Percentiles rank a stretch among this genome's conserved stretches.
These are phyloP conservation scores for Eumeta japonica DNA, from an alignment of 1,140 invertebrate species.

Conservation along the genomic window DNA sequence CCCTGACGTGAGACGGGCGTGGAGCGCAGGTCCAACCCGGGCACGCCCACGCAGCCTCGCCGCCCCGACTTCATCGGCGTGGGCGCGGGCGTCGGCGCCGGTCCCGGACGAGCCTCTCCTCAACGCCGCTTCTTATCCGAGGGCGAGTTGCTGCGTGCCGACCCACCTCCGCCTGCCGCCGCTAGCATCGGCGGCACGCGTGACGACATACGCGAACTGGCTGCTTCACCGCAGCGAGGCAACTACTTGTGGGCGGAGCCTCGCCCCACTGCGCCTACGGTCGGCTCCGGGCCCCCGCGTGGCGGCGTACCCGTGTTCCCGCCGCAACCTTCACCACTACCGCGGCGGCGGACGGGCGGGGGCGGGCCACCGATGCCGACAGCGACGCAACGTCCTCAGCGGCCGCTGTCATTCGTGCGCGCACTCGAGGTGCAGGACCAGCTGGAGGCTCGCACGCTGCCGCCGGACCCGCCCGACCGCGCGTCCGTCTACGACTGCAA, in stretches of 20 bases:
- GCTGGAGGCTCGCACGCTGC: slow-evolving; percentile 61
- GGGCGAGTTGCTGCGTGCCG: slow-evolving; percentile 77
- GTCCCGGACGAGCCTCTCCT: slow-evolving; percentile 55
- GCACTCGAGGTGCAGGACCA: slow-evolving; percentile 88
- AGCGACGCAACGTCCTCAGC: slow-evolving; percentile 66
- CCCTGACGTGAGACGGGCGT: slow-evolving; percentile 49
- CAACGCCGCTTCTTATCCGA: slow-evolving; percentile 83
- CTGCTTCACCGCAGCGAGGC: slow-evolving; percentile 79
- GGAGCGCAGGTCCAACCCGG: slow-evolving; percentile 78
- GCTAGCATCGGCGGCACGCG: slow-evolving; percentile 61
- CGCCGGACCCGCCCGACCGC: slow-evolving; percentile 74
- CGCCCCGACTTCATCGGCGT: slow-evolving; percentile 84
- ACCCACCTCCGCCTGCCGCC: slow-evolving; percentile 57
- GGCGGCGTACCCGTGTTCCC: slow-evolving; percentile 28
- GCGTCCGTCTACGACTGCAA: slow-evolving; percentile 92
- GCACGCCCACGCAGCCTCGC: slow-evolving; percentile 81
- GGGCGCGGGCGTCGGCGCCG: slow-evolving; percentile 26
- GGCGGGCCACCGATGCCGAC: slow-evolving; percentile 61
- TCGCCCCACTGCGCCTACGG: slow-evolving; percentile 58
- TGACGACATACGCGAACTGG: slow-evolving; percentile 73
- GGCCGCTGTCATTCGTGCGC: slow-evolving; percentile 90
- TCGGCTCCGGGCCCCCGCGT: slow-evolving; percentile 25
- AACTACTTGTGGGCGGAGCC: slow-evolving; percentile 82
- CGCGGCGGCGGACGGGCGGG: slow-evolving; percentile 69
- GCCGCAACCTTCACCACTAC: slow-evolving; percentile 56